Base-by-base conservation (phyloP, 2,797 vertebrate genomes). In the Rallus crepitans region DNA sequence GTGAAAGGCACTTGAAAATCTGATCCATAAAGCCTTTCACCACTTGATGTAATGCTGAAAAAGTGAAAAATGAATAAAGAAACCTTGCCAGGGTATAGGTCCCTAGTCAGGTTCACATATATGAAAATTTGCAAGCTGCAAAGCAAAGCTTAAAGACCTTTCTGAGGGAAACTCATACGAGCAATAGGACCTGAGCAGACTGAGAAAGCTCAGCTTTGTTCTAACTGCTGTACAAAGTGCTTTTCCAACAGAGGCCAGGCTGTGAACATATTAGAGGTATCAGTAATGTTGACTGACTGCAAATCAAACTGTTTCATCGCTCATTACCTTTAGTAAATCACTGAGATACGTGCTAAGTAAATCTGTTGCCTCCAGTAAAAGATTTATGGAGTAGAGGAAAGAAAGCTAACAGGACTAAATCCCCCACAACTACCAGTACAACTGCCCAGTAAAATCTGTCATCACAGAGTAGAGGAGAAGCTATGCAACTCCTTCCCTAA, bases 251-350 rank as follows among this genome's bases (percentile, higher is more conserved):
- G 8, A 25, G 6, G 28, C 39, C 53, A 57, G n/a, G 33, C 39
- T 93, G 37, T 59, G 59, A 87, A 56, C 37, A n/a, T 31, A 68
- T 76, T 87, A 69, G 65, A 71, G 33, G n/a, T 78, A 90, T 17
- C 80, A 76, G n/a, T 65, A 84, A 45, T 35, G 70, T 60, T 70
- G 81, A 21, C 6, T 85, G 84, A 82, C 94, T 89, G 75, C 57
- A 94, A 90, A 87, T 77, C 93, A 96, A 96, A 56, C 40, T 33
- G 28, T 89, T 92, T 94, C 6, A 42, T 89, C 0, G 0, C 23
- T 80, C 56, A 60, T 90, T 96, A 63, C 52, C 80, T 89, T 93
- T 82, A 90, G 39, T 82, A 92, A 84, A 93, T 95, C 70, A 82
- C 16, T 40, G 52, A 87, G 63, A 92, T 79, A 82, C 14, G 52